Percentiles rank a stretch among this genome's conserved stretches.
Conservation (phyloP, 2,797 vertebrate species). For the Melanotaenia boesemani region DNA sequence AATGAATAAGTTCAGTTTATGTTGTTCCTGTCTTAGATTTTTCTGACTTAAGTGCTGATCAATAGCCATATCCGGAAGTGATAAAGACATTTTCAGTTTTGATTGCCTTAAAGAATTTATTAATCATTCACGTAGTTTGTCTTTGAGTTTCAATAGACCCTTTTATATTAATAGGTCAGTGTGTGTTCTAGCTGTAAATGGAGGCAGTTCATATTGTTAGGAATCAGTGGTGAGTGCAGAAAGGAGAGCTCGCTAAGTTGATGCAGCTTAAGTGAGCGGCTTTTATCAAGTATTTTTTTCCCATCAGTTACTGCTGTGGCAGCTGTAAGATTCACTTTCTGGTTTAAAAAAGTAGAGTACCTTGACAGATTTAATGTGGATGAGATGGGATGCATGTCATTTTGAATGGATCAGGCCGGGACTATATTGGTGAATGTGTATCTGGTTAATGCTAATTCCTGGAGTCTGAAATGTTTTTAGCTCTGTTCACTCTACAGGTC, state of each 20-base stretch:
- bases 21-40: conserved; percentile 35
- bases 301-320: conserved; percentile 49
- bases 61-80: conserved; percentile 39
- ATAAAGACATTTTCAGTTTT: conserved; percentile 47
- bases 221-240: conserved; percentile 59
- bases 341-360: conserved; percentile 23
- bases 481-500: not conserved
- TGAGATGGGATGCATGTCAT: not conserved
- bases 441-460: not conserved
- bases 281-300: conserved; percentile 63
- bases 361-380: not conserved
- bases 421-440: not conserved
- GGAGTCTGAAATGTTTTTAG: not conserved
- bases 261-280: conserved; percentile 70
- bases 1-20: conserved; percentile 24
- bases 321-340: conserved; percentile 54
- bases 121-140: conserved; percentile 57
- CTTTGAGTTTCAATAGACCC: conserved; percentile 62
- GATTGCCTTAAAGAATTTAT: conserved; percentile 41
- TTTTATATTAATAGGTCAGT: conserved; percentile 21
- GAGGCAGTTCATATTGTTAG: conserved; percentile 66
- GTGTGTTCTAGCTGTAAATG: conserved; percentile 34
- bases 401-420: not conserved
- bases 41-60: conserved; percentile 21
- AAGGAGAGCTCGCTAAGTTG: conserved; percentile 72